phyloP scores from a whole-genome alignment of 1,140 invertebrate species.

The Melanaphis sacchari region DNA sequence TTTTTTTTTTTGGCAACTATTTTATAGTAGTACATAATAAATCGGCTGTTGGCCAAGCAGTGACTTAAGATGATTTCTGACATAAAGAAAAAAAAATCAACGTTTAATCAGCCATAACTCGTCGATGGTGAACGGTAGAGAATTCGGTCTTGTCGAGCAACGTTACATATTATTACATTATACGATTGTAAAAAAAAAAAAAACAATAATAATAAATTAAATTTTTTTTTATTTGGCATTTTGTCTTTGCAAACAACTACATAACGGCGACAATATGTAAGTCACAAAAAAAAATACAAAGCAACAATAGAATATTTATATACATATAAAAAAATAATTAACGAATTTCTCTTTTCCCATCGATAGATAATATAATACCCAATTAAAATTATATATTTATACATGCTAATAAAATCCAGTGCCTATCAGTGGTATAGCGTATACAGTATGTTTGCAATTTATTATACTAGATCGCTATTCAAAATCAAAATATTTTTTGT shows the following conservation, averaged over 20 bases:
- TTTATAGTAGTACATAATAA: neutral
- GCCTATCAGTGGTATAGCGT: neutral
- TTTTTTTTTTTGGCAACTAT: conserved; percentile 8
- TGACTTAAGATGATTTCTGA: conserved; percentile 12
- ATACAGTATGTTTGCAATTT: neutral
- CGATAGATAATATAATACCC: neutral
- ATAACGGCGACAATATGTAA: too few species aligned
- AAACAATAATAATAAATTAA: neutral
- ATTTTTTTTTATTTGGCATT: neutral
- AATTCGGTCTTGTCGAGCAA: neutral
- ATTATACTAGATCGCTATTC: neutral
- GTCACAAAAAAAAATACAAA: neutral
- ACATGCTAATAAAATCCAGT: neutral
- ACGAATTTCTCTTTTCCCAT: conserved; percentile 35
- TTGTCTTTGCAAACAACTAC: neutral
- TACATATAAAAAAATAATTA: neutral
- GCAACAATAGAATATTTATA: neutral
- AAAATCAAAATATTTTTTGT: neutral
- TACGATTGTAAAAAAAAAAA: neutral
- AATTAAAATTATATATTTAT: neutral
- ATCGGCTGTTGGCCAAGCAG: neutral
- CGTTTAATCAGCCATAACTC: conserved; percentile 18
- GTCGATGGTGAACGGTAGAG: neutral
- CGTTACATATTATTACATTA: conserved; percentile 10
- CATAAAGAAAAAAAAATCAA: conserved; percentile 1